Evolutionary conservation across 2,113 vertebrate genomes (phyloP), one percentile per base, ranked within the genome.

Genomic region (Craseonycteris thonglongyai): DNA sequence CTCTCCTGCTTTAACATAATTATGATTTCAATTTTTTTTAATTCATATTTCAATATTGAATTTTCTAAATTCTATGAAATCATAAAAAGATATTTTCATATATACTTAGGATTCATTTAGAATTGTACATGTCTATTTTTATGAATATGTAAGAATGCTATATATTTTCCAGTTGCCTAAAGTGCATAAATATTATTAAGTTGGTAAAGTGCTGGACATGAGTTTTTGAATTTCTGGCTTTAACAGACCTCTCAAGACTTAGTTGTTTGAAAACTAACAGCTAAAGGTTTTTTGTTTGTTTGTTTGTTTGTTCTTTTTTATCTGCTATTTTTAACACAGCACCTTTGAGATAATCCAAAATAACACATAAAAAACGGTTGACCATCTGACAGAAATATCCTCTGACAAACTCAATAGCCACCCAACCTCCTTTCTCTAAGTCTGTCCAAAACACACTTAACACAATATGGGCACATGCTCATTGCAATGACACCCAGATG

Each of bases 1-100:
- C 18, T 91, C 93, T 90, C 7, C 33, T 88, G 10, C 42, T 89
- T 75, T 93, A 38, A 89, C 87, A 79, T 83, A 68, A 83, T 47
- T 68, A 74, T 89, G 7, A 92, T 24, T 90, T 14, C 61, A 11
- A 16, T 65, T 90, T 92, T 58, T 54, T 80, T 5, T 10, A 68
- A 83, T 65, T 88, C 58, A 72, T 9, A 76, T 65, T 75, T 87
- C 15, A 90, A 38, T 11, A 74, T 54, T 71, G 76, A 79, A 82
- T 59, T 81, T 95, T 6, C 4, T 72, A 0, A 22, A n/a, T 21
- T 69, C 18, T 56, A 13, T 35, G 12, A 90, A 40, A 71, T 33
- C 5, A 47, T 54, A 81, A 87, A 85, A 56, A 28, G 85, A 7
- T 3, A 35, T 6, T 72, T 65, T 80, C n/a, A 76, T 1, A 35